Evolutionary conservation across 2,888 invertebrate species (phyloP).

Genomic region (Polydesmus complanatus): DNA sequence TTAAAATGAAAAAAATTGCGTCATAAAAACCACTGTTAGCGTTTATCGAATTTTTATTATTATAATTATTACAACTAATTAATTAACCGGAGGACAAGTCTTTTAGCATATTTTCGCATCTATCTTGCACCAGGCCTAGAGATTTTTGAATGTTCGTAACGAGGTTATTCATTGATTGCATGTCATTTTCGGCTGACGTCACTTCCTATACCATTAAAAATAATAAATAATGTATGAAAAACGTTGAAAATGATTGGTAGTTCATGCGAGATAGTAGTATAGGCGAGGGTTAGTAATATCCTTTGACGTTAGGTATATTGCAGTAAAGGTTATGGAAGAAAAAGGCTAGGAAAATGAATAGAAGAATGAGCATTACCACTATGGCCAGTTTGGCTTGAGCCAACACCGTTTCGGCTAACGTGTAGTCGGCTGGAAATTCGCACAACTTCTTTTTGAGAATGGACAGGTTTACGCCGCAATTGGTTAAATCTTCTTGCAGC

Average conservation of each 20-base stretch:
- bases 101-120: conserved; percentile 4
- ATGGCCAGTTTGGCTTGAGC: neutral
- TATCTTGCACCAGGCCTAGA: neutral
- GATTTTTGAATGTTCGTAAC: neutral
- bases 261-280: no score
- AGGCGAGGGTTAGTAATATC: no score
- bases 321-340: no score
- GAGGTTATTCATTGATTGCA: neutral
- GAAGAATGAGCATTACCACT: neutral
- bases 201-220: conserved; percentile 3
- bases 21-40: no score
- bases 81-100: neutral
- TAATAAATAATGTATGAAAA: no score
- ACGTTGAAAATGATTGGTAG: no score
- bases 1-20: no score
- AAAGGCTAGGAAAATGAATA: neutral
- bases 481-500: neutral
- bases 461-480: neutral
- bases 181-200: conserved; percentile 1
- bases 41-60: no score
- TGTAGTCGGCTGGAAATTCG: neutral
- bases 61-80: neutral
- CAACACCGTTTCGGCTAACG: neutral
- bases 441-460: neutral
- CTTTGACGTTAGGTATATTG: no score